These are phyloP conservation scores for Agrotis segetum DNA, from an alignment of 2,888 invertebrate species.

Conservation along the genomic window DNA sequence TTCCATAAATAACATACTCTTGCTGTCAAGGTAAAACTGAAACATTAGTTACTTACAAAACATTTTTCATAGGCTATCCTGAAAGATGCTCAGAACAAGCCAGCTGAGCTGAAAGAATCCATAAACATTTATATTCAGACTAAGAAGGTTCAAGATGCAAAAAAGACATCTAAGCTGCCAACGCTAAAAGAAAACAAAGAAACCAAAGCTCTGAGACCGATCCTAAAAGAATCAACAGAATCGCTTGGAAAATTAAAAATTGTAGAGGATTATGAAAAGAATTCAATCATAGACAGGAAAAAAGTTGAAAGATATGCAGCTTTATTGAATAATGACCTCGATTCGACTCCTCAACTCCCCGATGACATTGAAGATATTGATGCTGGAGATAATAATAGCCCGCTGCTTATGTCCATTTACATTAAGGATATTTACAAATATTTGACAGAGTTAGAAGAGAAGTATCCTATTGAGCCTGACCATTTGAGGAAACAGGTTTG, in stretches of 20 bases:
- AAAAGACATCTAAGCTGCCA: slow-evolving; percentile 75
- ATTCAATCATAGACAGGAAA: slow-evolving; percentile 56
- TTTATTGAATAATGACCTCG: slow-evolving; percentile 44
- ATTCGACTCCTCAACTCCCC: slow-evolving; percentile 72
- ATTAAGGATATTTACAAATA: slow-evolving; percentile 97
- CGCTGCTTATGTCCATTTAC: slow-evolving; percentile 95
- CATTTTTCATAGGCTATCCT: slow-evolving; percentile 73
- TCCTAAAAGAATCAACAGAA: slow-evolving; percentile 80
- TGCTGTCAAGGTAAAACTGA: background rate
- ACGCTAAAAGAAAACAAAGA: slow-evolving; percentile 77
- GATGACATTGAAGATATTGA: slow-evolving; percentile 94
- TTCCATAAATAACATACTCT: too few species aligned
- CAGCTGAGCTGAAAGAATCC: slow-evolving; percentile 76
- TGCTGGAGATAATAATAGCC: slow-evolving; percentile 93
- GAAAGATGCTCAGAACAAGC: slow-evolving; percentile 78
- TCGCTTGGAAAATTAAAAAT: slow-evolving; percentile 82
- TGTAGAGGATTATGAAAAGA: slow-evolving; percentile 64
- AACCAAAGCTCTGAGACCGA: slow-evolving; percentile 72
- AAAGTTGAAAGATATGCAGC: slow-evolving; percentile 59
- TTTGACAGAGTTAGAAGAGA: slow-evolving; percentile 93
- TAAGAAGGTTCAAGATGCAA: slow-evolving; percentile 74
- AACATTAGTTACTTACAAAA: background rate
- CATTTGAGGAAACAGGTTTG: slow-evolving; percentile 92
- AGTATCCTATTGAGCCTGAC: slow-evolving; percentile 92
- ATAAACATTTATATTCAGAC: slow-evolving; percentile 70